Evolutionary conservation across 2,888 invertebrate species (phyloP).

Genomic region (Drosophila mimetica): DNA sequence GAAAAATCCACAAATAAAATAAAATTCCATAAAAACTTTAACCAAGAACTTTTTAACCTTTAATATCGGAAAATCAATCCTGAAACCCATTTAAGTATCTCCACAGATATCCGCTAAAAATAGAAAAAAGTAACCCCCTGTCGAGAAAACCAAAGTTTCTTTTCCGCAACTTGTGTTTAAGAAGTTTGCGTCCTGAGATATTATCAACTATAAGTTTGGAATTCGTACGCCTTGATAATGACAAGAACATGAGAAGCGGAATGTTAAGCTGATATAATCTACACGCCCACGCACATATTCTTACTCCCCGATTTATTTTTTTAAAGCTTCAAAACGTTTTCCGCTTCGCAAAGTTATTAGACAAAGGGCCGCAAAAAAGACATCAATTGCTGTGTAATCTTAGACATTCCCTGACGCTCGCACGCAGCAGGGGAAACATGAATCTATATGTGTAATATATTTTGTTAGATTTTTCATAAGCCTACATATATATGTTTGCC

Average conservation of each 20-base stretch:
- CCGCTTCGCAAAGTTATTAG: slow-evolving; percentile 52
- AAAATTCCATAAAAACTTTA: too few relatives aligned
- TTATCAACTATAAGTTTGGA: slow-evolving; percentile 41
- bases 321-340: slow-evolving; percentile 52
- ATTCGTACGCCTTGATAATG: slow-evolving; percentile 49
- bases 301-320: slow-evolving; percentile 4
- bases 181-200: slow-evolving; percentile 20
- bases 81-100: background rate
- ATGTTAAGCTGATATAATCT: slow-evolving; percentile 33
- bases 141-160: slow-evolving; percentile 17
- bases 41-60: slow-evolving; percentile 6
- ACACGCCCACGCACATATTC: slow-evolving; percentile 3
- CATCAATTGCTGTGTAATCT: slow-evolving; percentile 73
- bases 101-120: background rate
- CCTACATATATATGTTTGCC: slow-evolving; percentile 20
- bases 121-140: background rate
- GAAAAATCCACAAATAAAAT: too few relatives aligned
- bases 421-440: slow-evolving; percentile 33
- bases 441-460: slow-evolving; percentile 48
- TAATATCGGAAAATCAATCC: background rate
- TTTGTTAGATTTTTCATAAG: slow-evolving; percentile 57
- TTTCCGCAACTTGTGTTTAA: slow-evolving; percentile 25
- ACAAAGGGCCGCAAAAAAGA: slow-evolving; percentile 49
- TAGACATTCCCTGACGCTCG: slow-evolving; percentile 51
- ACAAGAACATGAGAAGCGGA: slow-evolving; percentile 11